A percentile compares a stretch with the other conserved stretches of the same genome.
Conservation (phyloP, 2,113 vertebrate species). For the Saguinus midas region DNA sequence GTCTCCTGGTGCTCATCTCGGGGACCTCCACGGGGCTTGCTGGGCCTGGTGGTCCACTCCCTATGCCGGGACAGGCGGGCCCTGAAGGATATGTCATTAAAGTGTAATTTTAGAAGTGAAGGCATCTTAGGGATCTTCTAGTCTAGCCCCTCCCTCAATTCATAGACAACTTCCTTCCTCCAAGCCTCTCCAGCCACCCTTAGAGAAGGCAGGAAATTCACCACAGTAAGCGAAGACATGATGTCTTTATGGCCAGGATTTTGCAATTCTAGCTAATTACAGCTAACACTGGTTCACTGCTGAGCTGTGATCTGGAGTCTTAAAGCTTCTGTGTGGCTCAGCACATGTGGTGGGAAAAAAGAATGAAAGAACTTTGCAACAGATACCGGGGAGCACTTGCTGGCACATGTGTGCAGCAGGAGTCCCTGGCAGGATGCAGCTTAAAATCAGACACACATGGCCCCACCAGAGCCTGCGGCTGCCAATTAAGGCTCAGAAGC, state of each 20-base stretch:
- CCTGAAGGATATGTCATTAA: not conserved
- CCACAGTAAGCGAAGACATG: not conserved
- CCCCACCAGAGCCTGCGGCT: not conserved
- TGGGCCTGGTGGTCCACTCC: fast-evolving
- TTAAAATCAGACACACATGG: conserved; percentile 36
- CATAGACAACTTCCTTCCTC: conserved; percentile 51
- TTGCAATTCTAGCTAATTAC: conserved; percentile 68
- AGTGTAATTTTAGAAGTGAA: conserved; percentile 4
- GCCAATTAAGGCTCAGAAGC: not conserved
- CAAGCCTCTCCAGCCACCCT: not conserved
- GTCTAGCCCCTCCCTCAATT: not conserved
- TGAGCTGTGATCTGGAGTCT: conserved; percentile 35
- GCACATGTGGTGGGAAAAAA: not conserved
- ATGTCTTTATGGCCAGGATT: not conserved
- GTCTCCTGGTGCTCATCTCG: fast-evolving
- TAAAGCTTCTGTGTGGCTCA: conserved; percentile 28
- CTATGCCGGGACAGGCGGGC: not conserved
- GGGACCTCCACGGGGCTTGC: not conserved
- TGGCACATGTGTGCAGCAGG: not conserved
- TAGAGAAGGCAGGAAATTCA: not conserved
- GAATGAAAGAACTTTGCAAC: not conserved
- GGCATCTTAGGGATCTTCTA: not conserved
- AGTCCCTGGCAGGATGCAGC: not conserved
- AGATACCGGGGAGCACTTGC: not conserved
- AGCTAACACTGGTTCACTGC: conserved; percentile 65